phyloP scores from a whole-genome alignment of 2,797 vertebrate species.

The Acrossocheilus fasciatus region DNA sequence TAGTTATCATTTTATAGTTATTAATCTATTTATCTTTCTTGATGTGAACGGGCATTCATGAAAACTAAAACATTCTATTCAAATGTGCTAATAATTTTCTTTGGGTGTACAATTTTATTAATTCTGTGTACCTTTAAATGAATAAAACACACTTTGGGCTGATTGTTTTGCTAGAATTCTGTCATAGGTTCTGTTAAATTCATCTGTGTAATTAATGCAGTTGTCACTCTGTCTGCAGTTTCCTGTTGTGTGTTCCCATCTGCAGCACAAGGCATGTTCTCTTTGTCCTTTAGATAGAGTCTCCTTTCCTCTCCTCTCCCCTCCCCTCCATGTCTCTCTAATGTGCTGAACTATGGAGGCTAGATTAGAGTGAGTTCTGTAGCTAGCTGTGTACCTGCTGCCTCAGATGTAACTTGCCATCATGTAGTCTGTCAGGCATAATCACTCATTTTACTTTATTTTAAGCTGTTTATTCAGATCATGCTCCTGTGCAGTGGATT shows the following conservation, averaged over 20 bases:
- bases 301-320: conserved; percentile 39
- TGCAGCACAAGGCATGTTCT: conserved; percentile 77
- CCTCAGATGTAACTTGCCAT: neutral
- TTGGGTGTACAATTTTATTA: neutral
- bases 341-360: conserved; percentile 59
- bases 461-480: conserved; percentile 7
- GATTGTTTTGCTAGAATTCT: neutral
- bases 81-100: neutral
- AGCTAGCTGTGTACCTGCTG: neutral
- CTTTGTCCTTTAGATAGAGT: conserved; percentile 33
- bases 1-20: conserved; percentile 1
- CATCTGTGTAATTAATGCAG: conserved; percentile 6
- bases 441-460: neutral
- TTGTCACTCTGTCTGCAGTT: conserved; percentile 71
- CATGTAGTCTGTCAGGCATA: neutral
- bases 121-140: neutral
- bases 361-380: conserved; percentile 22
- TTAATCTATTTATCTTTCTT: neutral
- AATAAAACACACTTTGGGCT: neutral
- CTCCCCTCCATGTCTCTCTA: conserved; percentile 61
- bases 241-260: conserved; percentile 75
- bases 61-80: neutral
- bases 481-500: neutral
- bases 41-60: neutral
- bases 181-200: neutral